Conservation (phyloP, 2,113 vertebrate species). For the Pleuronectes platessa region DNA sequence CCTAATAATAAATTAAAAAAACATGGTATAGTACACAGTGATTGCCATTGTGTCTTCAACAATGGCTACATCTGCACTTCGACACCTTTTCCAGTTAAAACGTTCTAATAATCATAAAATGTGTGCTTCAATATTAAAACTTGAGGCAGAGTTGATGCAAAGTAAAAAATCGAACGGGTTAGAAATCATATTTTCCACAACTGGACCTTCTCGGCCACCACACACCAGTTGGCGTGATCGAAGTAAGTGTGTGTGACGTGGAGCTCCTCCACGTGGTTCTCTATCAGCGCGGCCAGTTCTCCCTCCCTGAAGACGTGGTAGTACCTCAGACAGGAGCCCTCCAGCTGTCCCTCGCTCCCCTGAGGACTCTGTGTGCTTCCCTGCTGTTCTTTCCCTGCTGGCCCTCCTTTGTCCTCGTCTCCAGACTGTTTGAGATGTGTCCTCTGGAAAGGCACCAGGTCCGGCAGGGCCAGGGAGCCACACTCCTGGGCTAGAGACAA, state of each 20-base stretch:
- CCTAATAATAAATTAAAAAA: constrained; percentile 13
- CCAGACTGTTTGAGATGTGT: constrained; percentile 47
- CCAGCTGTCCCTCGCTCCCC: constrained; percentile 32
- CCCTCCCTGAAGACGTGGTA: constrained; percentile 83
- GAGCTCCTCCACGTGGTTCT: constrained; percentile 78
- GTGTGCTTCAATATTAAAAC: constrained; percentile 53
- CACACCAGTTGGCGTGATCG: constrained; percentile 80
- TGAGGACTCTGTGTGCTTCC: constrained; percentile 59
- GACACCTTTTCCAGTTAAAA: constrained; percentile 2
- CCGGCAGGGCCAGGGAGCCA: constrained; percentile 79
- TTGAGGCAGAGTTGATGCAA: constrained; percentile 49
- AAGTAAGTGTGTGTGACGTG: constrained; percentile 79
- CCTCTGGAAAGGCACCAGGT: constrained; percentile 80
- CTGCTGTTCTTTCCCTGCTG: constrained; percentile 25
- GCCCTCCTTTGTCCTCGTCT: constrained; percentile 41
- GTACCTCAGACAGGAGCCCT: constrained; percentile 75
- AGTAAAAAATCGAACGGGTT: constrained; percentile 29
- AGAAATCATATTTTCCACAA: constrained; percentile 70
- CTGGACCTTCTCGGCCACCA: constrained; percentile 79
- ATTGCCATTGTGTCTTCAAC: constrained; percentile 10
- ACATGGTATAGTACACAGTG: background rate
- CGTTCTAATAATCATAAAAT: background rate
- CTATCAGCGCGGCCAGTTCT: constrained; percentile 76
- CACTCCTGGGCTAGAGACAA: constrained; percentile 67
- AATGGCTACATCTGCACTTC: constrained; percentile 14